phyloP scores from a whole-genome alignment of 2,797 vertebrate species.

The Sebastiscus albofasciatus region DNA sequence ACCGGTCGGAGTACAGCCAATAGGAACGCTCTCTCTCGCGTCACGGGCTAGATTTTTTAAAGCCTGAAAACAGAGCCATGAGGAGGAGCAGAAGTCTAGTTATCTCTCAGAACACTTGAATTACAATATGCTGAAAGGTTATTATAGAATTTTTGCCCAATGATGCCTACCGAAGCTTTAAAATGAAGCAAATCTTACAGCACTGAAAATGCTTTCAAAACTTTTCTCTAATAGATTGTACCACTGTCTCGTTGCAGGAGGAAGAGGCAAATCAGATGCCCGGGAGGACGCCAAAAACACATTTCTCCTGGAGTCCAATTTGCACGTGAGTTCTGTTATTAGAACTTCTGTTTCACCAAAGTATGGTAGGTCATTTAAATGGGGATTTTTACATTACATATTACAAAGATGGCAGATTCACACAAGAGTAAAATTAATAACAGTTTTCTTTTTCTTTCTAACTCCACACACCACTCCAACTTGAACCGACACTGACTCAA shows the following conservation, averaged over 20 bases:
- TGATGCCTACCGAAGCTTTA: too few relatives aligned
- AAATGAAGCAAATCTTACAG: background rate
- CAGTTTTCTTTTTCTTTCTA: background rate
- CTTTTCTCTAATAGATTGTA: constrained; percentile 7
- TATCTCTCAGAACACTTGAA: too few relatives aligned
- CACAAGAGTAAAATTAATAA: background rate
- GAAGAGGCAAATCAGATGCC: constrained; percentile 32
- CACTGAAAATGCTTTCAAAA: background rate
- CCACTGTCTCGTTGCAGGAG: constrained; percentile 39
- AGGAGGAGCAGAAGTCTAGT: too few relatives aligned
- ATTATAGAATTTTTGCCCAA: too few relatives aligned
- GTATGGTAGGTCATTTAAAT: background rate
- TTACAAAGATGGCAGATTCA: background rate
- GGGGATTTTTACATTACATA: background rate
- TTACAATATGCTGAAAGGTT: too few relatives aligned
- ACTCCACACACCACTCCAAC: background rate
- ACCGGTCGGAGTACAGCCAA: too few relatives aligned
- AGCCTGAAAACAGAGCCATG: too few relatives aligned
- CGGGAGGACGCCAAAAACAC: background rate
- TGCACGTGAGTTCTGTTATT: constrained; percentile 18
- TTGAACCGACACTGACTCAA: background rate
- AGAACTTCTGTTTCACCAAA: constrained; percentile 1
- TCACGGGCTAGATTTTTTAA: too few relatives aligned
- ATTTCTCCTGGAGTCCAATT: constrained; percentile 17
- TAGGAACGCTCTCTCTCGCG: too few relatives aligned